Evolutionary conservation across 2,113 vertebrate genomes (phyloP), one percentile per base, ranked within the genome.

Genomic region (Muscicapa adusta): DNA sequence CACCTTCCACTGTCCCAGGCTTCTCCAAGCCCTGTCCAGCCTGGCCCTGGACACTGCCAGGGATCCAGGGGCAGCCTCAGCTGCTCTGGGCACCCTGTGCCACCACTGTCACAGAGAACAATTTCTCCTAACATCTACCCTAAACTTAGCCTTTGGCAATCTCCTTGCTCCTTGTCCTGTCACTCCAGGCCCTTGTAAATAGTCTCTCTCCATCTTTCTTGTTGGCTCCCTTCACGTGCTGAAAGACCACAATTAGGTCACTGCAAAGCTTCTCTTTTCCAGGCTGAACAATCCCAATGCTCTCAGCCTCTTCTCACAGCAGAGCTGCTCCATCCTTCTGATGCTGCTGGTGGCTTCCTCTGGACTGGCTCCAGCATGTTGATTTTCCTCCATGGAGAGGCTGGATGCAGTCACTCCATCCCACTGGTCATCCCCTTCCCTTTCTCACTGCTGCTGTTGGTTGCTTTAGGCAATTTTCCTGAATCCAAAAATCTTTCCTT

Each of bases 21-120:
- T 81, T 10, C 11, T 53, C 17, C 54, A 20, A 53, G 7, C 13
- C 19, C 28, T 0, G 0, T 51, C 36, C 68, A 66, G 0, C 10
- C 29, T 54, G 86, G 29, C 24, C 25, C 47, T 10, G 40, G 40
- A 4, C 26, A 61, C 6, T 67, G 1, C n/a, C 61, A 54, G 29
- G 29, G 14, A 51, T 40, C 26, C 50, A 51, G 38, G 40, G 16
- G 3, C 20, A 53, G 24, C 10, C 53, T 6, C 38, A 53, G 29
- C 28, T 53, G 0, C 14, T 61, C 54, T 40, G 54, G 47, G 24
- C 1, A 61, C 0, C 2, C n/a, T 47, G n/a, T 20, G 20, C n/a
- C 53, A 60, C 38, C 38, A 20, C 11, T 17, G 45, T 54, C 29
- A 34, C 19, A 47, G 3, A 20, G 34, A 47, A 34, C 0, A 53